Conservation (phyloP, 2,888 invertebrate species). For the Hydriomena furcata region DNA sequence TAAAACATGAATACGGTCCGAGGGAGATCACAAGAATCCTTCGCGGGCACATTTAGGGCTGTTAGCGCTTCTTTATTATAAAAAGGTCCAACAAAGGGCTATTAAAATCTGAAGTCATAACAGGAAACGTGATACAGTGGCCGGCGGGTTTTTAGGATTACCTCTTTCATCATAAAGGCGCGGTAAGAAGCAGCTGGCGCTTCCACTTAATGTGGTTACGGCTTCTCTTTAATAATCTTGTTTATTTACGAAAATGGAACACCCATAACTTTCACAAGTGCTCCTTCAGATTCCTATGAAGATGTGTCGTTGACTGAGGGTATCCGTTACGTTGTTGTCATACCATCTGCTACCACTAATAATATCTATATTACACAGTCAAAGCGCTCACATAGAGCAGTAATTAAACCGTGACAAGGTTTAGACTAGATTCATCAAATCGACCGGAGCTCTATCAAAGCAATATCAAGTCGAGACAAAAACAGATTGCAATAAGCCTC, state of each 20-base stretch:
- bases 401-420: conserved; percentile 28
- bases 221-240: conserved; percentile 78
- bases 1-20: conserved; percentile 52
- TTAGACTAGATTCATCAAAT: conserved; percentile 31
- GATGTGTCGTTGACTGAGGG: conserved; percentile 53
- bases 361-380: conserved; percentile 31
- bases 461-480: conserved; percentile 39
- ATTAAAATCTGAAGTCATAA: conserved; percentile 81
- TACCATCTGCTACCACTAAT: conserved; percentile 36
- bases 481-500: conserved; percentile 75
- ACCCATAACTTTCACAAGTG: conserved; percentile 55
- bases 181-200: conserved; percentile 76
- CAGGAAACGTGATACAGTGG: conserved; percentile 80
- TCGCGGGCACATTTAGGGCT: conserved; percentile 62
- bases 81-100: conserved; percentile 70
- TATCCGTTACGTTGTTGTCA: conserved; percentile 39
- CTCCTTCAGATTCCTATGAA: conserved; percentile 57
- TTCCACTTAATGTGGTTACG: conserved; percentile 78
- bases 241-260: conserved; percentile 77
- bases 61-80: conserved; percentile 70
- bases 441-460: conserved; percentile 27
- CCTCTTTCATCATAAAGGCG: conserved; percentile 78
- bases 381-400: conserved; percentile 20
- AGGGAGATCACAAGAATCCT: conserved; percentile 54
- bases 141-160: conserved; percentile 61